Evolutionary conservation across 1,140 invertebrate species (phyloP).

Genomic region (Calephelis virginiensis): DNA sequence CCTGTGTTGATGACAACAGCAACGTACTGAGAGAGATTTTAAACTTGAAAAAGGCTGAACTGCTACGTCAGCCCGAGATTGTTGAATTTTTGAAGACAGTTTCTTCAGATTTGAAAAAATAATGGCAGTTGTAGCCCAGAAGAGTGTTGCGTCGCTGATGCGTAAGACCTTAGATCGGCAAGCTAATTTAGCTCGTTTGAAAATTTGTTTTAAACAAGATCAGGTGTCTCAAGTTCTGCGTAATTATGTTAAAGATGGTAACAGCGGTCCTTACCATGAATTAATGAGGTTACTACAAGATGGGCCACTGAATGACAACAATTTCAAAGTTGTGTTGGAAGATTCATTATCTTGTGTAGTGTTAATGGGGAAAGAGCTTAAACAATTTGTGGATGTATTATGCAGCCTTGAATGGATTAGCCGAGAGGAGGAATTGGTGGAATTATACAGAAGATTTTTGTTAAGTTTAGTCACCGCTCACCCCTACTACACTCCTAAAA

Average conservation of each 20-base stretch:
- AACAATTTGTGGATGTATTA: conserved; percentile 59
- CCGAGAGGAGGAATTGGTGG: conserved; percentile 50
- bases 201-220: conserved; percentile 56
- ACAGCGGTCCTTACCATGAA: conserved; percentile 56
- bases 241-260: conserved; percentile 48
- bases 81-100: conserved; percentile 63
- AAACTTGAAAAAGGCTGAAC: conserved; percentile 71
- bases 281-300: conserved; percentile 64
- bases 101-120: conserved; percentile 63
- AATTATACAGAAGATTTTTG: conserved; percentile 59
- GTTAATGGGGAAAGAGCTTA: conserved; percentile 57
- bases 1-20: conserved; percentile 57
- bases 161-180: conserved; percentile 65
- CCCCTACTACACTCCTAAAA: conserved; percentile 64
- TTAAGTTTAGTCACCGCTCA: conserved; percentile 69
- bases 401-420: conserved; percentile 62
- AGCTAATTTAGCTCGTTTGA: conserved; percentile 47
- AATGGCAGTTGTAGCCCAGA: conserved; percentile 65
- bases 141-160: conserved; percentile 68
- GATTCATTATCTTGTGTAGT: conserved; percentile 65
- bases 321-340: conserved; percentile 61
- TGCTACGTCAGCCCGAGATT: conserved; percentile 70
- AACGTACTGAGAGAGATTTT: conserved; percentile 70
- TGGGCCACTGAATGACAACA: conserved; percentile 60
- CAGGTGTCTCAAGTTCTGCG: conserved; percentile 62